Base-by-base conservation (phyloP, 2,888 invertebrate genomes). In the Tribolium freemani region DNA sequence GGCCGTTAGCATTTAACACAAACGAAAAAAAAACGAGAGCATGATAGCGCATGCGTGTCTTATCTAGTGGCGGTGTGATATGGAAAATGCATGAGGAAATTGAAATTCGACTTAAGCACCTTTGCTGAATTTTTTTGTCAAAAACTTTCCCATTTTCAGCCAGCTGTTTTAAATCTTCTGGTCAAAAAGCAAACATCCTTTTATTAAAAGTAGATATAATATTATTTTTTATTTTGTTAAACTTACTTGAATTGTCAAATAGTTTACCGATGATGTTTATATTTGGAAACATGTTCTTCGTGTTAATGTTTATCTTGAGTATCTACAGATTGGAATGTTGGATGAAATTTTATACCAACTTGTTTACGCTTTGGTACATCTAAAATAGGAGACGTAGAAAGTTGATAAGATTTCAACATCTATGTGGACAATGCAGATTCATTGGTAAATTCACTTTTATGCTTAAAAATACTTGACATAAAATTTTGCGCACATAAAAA, bases 1-100 rank as follows among this genome's bases (percentile, higher is more conserved):
- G 85, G 84, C 83, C 82, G 83, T 81, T 80, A 81, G 79, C 81
- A 80, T 80, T 80, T 78, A 81, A 79, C 58, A 69, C 63, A 68
- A 68, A 63, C 57, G 31, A 67, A 70, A 56, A 71, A 16, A 73
- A 83, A 84, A 81, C 77, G 80, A 81, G 81, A 81, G 76, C 81
- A 79, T 73, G 75, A 76, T 77, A 73, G 77, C 70, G 76, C 77
- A 77, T 77, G 78, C 79, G 79, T 76, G 75, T 64, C 64, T 69
- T 63, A 74, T 71, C 71, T 44, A 46, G 31, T 56, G 44, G 50
- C 54, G 16, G 45, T 51, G 57, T 64, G 61, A 30, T 71, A 58
- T 71, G 69, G 60, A 69, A 69, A 69, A 69, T 60, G 58, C 53
- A 60, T 51, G 58, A 69, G 58, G 48, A 56, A 56, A 60, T 1